Percentiles rank a stretch among this genome's conserved stretches.
These are phyloP conservation scores for Nannospalax galili DNA, from an alignment of 2,113 vertebrate genomes.

Conservation along the genomic window DNA sequence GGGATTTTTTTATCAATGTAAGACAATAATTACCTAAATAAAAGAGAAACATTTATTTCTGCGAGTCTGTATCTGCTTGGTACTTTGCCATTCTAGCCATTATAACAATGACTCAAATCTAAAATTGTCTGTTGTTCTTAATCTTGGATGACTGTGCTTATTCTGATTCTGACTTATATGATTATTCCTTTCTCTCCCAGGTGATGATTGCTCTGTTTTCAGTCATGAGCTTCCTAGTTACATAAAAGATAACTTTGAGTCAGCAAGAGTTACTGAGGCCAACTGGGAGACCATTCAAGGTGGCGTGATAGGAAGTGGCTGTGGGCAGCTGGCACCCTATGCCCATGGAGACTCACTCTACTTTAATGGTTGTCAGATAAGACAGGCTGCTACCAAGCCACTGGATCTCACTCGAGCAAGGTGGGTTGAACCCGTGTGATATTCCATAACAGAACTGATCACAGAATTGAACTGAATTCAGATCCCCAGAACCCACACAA, in stretches of 20 bases:
- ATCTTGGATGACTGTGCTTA: neutral
- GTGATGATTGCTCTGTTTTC: conserved; percentile 96
- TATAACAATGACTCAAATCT: neutral
- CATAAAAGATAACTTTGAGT: conserved; percentile 99
- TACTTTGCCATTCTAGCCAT: neutral
- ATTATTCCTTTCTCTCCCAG: conserved; percentile 78
- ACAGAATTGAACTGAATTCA: neutral
- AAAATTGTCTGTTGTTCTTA: neutral
- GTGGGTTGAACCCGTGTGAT: conserved; percentile 83
- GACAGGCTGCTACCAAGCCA: conserved; percentile 96
- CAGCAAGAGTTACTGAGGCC: conserved; percentile 93
- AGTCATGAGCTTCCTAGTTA: conserved; percentile 95
- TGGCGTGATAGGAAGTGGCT: conserved; percentile 95
- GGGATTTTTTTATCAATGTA: neutral
- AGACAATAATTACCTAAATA: conserved; percentile 27
- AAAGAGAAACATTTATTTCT: neutral
- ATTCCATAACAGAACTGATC: neutral
- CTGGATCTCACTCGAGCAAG: conserved; percentile 98
- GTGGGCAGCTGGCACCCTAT: conserved; percentile 96
- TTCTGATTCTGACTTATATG: conserved; percentile 27
- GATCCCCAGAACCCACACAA: neutral
- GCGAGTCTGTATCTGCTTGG: neutral
- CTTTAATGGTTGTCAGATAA: conserved; percentile 97
- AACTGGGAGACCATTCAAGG: conserved; percentile 98
- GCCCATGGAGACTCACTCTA: conserved; percentile 98